Evolutionary conservation across 2,888 invertebrate genomes (phyloP).

Genomic region (Anagyrus pseudococci): DNA sequence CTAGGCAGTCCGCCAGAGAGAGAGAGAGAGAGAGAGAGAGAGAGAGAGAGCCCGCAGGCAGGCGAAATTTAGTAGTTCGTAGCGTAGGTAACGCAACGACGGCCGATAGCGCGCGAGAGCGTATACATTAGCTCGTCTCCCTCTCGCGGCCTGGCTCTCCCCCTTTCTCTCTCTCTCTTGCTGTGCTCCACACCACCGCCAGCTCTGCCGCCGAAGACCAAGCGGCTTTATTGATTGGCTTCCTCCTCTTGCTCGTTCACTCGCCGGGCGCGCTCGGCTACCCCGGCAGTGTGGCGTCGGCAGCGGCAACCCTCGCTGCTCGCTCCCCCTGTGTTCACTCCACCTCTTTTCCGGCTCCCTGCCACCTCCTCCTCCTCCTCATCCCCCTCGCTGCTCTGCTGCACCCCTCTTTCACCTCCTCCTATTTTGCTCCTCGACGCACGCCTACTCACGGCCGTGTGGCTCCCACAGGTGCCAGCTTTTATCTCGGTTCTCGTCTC

Average conservation of each 20-base stretch:
- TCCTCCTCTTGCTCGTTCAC: conserved; percentile 47
- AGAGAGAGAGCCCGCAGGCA: too few relatives aligned
- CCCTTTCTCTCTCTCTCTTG: too few relatives aligned
- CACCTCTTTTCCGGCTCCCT: conserved; percentile 17
- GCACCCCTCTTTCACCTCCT: conserved; percentile 25
- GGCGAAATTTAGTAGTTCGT: conserved; percentile 36
- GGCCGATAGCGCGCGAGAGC: conserved; percentile 9
- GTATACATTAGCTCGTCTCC: too few relatives aligned
- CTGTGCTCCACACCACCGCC: neutral
- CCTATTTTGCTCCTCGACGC: conserved; percentile 25
- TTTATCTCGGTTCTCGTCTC: conserved; percentile 10
- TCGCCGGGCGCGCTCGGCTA: neutral
- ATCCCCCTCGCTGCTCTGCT: too few relatives aligned
- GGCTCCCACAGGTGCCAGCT: conserved; percentile 32
- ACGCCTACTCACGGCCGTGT: conserved; percentile 29
- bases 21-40: too few relatives aligned
- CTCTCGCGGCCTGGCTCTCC: conserved; percentile 9
- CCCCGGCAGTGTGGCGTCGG: conserved; percentile 12
- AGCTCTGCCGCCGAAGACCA: conserved; percentile 36
- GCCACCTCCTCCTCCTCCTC: conserved; percentile 23
- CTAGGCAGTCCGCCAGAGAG: conserved; percentile 33
- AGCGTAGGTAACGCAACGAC: conserved; percentile 31
- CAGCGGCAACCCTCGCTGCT: too few relatives aligned
- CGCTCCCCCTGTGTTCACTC: conserved; percentile 24
- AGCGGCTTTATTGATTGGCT: conserved; percentile 62